phyloP scores from a whole-genome alignment of 2,797 vertebrate species.

The Nothura maculosa region DNA sequence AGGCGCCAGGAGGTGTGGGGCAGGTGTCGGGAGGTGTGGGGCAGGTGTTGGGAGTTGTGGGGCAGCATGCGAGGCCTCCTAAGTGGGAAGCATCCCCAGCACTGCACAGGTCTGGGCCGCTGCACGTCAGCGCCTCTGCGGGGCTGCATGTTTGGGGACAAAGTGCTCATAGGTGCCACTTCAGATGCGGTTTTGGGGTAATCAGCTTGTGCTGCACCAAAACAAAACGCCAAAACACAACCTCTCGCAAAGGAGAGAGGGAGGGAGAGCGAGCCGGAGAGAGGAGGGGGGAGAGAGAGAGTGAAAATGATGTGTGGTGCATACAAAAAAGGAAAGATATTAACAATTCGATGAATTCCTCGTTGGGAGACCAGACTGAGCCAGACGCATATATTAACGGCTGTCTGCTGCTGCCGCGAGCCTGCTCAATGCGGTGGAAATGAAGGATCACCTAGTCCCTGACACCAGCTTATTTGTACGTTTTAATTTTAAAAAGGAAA shows the following conservation, averaged over 20 bases:
- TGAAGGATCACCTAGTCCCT: slow-evolving; percentile 89
- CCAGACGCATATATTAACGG: slow-evolving; percentile 97
- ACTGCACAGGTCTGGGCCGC: too few relatives aligned
- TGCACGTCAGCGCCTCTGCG: too few relatives aligned
- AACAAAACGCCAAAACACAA: slow-evolving; percentile 70
- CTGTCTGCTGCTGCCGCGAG: slow-evolving; percentile 92
- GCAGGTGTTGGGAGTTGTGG: too few relatives aligned
- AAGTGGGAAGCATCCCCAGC: too few relatives aligned
- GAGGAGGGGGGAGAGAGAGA: slow-evolving; percentile 73
- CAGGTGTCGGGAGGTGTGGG: too few relatives aligned
- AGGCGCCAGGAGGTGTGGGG: too few relatives aligned
- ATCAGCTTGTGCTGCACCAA: slow-evolving; percentile 88
- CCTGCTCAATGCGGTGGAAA: slow-evolving; percentile 89
- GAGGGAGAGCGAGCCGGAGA: slow-evolving; percentile 70
- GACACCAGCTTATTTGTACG: slow-evolving; percentile 82
- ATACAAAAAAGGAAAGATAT: slow-evolving; percentile 88
- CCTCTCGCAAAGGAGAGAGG: slow-evolving; percentile 85
- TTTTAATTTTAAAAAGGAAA: slow-evolving; percentile 82
- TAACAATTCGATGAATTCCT: slow-evolving; percentile 89
- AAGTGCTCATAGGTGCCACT: slow-evolving; percentile 77
- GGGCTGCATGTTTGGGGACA: slow-evolving; percentile 7
- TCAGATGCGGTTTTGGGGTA: slow-evolving; percentile 87
- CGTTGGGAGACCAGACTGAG: slow-evolving; percentile 91
- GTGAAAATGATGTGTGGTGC: slow-evolving; percentile 81
- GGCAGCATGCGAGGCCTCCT: too few relatives aligned